Percentiles rank a stretch among this genome's conserved stretches.
Conservation (phyloP, 1,140 invertebrate species). For the Camponotus vicinus region DNA sequence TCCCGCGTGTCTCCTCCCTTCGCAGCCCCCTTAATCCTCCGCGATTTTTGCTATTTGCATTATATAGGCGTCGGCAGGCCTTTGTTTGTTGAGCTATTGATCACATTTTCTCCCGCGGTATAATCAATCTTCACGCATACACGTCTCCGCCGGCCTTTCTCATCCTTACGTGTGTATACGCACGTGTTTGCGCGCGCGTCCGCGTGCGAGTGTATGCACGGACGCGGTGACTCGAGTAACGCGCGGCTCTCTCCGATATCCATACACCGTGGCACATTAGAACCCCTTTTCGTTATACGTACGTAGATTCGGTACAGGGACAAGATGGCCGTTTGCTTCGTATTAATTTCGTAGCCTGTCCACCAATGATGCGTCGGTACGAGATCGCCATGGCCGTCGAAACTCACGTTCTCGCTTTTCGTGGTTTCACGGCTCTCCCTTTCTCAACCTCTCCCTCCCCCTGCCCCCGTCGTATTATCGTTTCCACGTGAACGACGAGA, state of each 20-base stretch:
- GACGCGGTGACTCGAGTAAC: slow-evolving; percentile 67
- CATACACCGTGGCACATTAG: slow-evolving; percentile 75
- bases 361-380: slow-evolving; percentile 75
- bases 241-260: slow-evolving; percentile 71
- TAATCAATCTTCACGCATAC: slow-evolving; percentile 86
- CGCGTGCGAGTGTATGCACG: slow-evolving; percentile 71
- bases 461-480: slow-evolving; percentile 38
- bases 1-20: slow-evolving; percentile 23
- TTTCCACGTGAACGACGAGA: slow-evolving; percentile 42
- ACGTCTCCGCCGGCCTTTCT: slow-evolving; percentile 66
- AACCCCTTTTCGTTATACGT: slow-evolving; percentile 75
- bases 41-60: slow-evolving; percentile 85
- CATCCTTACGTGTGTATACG: slow-evolving; percentile 74
- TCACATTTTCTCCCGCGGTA: slow-evolving; percentile 85
- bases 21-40: slow-evolving; percentile 67
- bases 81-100: slow-evolving; percentile 86
- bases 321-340: slow-evolving; percentile 83
- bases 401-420: slow-evolving; percentile 58
- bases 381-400: slow-evolving; percentile 73
- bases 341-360: slow-evolving; percentile 82
- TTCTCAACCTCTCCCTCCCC: slow-evolving; percentile 18
- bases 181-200: slow-evolving; percentile 61
- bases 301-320: slow-evolving; percentile 72
- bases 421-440: slow-evolving; percentile 64
- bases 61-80: slow-evolving; percentile 79